Base-by-base conservation (phyloP, 92 coral and sea anemone species). In the Parazoanthus atlanticus region DNA sequence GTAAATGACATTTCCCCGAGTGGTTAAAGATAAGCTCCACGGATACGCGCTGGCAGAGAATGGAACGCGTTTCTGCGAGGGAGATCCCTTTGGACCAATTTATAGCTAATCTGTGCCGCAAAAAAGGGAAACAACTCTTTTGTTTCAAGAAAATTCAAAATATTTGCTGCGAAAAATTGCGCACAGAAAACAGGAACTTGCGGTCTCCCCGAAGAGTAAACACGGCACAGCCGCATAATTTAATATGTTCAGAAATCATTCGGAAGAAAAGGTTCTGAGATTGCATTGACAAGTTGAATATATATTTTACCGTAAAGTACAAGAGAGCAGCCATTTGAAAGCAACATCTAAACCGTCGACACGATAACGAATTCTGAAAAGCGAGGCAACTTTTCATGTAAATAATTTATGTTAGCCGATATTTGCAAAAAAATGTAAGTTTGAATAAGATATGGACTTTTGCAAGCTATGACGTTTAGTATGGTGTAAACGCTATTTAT, bases 71-170 rank as follows among this genome's bases (percentile, higher is more conserved):
- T 70, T 72, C 41, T 28, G 7, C n/a, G 43, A 26, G 49, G 34
- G 54, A 28, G 65, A 52, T 41, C 77, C 12, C 40, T 83, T 38
- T 29, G 36, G 28, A 3, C 46, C 87, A 69, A 26, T 84, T 70
- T 84, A 43, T 71, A 70, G 79, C 78, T 84, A 47, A 29, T 84
- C 66, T 70, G 38, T 74, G 41, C 78, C 64, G 40, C 78, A 70
- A 74, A 11, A 40, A 83, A n/a, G 38, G 76, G 73, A 82, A 79
- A 36, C 17, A 16, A 23, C 15, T 70, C 87, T 84, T 69, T 84
- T 84, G 87, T 84, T 43, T 84, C 38, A 84, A 72, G 87, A 84
- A 84, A 84, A 84, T 84, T 84, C 65, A 23, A 84, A 84, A 70
- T 84, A 84, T 84, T 71, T 84, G 69, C 87, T 84, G 61, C 84